Evolutionary conservation across 2,888 invertebrate genomes (phyloP).

Genomic region (Ectemnius continuus): DNA sequence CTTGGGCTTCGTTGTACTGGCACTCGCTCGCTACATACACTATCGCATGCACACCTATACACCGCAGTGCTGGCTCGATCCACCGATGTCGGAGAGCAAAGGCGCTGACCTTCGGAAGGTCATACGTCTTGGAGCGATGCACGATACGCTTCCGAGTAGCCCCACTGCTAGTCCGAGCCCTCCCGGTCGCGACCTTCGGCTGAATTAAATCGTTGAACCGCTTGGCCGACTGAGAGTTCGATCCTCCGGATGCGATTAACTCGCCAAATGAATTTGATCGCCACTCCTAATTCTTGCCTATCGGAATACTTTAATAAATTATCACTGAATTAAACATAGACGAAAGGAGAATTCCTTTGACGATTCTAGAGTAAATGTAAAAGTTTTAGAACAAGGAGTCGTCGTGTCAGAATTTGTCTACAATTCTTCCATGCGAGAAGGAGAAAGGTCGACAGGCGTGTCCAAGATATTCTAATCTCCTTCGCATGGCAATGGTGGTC

Average conservation of each 20-base stretch:
- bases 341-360: no score
- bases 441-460: not conserved
- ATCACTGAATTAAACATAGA: not conserved
- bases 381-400: no score
- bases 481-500: not conserved
- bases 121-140: constrained; percentile 61
- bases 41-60: not conserved
- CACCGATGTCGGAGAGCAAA: constrained; percentile 59
- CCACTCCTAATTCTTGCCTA: not conserved
- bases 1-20: not conserved
- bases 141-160: constrained; percentile 69
- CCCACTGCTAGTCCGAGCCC: constrained; percentile 36
- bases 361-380: no score
- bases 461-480: not conserved
- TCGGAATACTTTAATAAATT: not conserved
- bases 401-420: no score
- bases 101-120: constrained; percentile 72
- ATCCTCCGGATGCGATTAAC: constrained; percentile 30
- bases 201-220: constrained; percentile 53
- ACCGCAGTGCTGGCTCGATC: constrained; percentile 13
- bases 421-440: no score
- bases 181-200: constrained; percentile 48
- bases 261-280: constrained; percentile 31
- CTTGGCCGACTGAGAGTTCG: constrained; percentile 31
- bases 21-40: no score